Percentiles rank a stretch among this genome's conserved stretches.
phyloP scores from a whole-genome alignment of 2,888 invertebrate genomes.

The Megastigmus dorsalis region DNA sequence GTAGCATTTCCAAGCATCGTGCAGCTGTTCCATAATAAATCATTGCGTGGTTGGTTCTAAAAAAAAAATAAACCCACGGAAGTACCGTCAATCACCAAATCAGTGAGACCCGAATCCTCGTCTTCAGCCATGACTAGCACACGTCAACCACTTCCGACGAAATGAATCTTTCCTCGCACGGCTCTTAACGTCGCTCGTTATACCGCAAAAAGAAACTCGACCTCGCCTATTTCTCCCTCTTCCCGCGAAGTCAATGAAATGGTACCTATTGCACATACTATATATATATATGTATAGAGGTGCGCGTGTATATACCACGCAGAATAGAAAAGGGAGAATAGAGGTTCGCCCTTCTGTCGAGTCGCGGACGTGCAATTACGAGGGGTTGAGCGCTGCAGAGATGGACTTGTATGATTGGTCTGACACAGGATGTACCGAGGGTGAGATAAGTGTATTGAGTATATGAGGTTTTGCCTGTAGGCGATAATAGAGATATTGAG shows the following conservation, averaged over 20 bases:
- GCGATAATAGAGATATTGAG: constrained; percentile 19
- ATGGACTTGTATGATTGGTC: constrained; percentile 16
- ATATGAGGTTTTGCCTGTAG: neutral
- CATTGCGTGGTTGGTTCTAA: too few relatives aligned
- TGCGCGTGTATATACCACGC: too few relatives aligned
- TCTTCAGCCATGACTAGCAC: constrained; percentile 8
- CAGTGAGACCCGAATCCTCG: neutral
- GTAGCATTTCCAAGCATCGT: too few relatives aligned
- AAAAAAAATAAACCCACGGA: too few relatives aligned
- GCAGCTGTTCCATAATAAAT: too few relatives aligned
- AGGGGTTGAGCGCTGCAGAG: too few relatives aligned
- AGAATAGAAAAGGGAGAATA: too few relatives aligned
- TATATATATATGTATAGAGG: too few relatives aligned
- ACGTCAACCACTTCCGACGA: constrained; percentile 14
- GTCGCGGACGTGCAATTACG: constrained; percentile 21
- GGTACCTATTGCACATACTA: too few relatives aligned
- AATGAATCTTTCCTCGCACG: neutral
- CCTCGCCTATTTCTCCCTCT: neutral
- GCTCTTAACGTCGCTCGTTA: neutral
- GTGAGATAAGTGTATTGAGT: constrained; percentile 11
- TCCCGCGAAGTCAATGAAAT: neutral
- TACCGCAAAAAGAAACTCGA: neutral
- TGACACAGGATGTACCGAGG: too few relatives aligned
- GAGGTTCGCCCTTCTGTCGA: neutral
- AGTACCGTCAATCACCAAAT: neutral